phyloP scores from a whole-genome alignment of 2,113 vertebrate genomes.

The Rissa tridactyla region DNA sequence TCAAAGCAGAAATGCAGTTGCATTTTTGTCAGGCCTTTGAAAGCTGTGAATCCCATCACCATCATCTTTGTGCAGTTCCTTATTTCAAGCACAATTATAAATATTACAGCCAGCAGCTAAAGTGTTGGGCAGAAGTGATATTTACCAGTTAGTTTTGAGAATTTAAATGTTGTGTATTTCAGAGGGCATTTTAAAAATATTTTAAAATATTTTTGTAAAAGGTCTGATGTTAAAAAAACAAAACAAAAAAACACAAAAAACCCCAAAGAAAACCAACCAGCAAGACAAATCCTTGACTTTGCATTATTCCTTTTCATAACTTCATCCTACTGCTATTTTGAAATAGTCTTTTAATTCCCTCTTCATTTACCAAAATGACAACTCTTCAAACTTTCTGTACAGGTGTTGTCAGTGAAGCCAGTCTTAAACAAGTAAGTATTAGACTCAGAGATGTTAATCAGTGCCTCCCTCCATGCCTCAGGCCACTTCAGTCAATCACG shows the following conservation, averaged over 20 bases:
- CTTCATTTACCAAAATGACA: neutral
- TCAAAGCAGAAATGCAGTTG: neutral
- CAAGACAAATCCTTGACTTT: neutral
- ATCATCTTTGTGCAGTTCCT: neutral
- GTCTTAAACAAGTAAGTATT: slow-evolving; percentile 77
- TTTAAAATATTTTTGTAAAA: neutral
- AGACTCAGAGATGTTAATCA: neutral
- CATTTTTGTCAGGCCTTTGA: neutral
- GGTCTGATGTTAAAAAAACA: neutral
- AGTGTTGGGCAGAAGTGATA: neutral
- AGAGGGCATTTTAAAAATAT: neutral
- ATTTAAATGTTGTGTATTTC: neutral
- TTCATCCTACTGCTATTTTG: neutral
- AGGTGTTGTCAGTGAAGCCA: slow-evolving; percentile 70
- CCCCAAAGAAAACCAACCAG: too few species aligned
- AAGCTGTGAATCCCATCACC: neutral
- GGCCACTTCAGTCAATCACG: neutral
- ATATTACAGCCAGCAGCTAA: too few species aligned
- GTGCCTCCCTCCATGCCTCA: neutral
- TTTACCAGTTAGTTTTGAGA: neutral
- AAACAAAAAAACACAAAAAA: too few species aligned
- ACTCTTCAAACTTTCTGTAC: slow-evolving; percentile 37
- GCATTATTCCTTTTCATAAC: neutral
- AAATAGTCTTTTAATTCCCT: neutral
- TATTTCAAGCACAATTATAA: neutral